Evolutionary conservation across 1,140 invertebrate species (phyloP).

Genomic region (Drosophila mojavensis): DNA sequence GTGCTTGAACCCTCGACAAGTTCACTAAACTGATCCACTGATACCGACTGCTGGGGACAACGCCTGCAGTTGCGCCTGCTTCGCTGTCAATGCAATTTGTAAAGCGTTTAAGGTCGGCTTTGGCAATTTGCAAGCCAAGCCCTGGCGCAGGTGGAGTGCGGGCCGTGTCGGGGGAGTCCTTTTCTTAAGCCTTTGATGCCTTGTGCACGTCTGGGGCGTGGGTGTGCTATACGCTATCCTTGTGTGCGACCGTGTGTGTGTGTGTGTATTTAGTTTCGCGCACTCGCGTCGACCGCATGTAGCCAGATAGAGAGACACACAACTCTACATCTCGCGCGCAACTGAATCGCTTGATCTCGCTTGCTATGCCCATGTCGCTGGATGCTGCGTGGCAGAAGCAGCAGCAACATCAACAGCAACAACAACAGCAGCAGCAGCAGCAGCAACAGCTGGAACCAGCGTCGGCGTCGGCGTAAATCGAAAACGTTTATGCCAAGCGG

Average conservation of each 20-base stretch:
- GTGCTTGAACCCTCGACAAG: constrained; percentile 43
- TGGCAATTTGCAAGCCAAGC: constrained; percentile 52
- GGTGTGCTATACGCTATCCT: constrained; percentile 20
- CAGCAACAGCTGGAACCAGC: neutral
- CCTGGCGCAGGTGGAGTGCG: constrained; percentile 22
- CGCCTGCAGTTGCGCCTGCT: constrained; percentile 32
- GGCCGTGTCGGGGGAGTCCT: constrained; percentile 36
- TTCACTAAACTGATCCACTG: constrained; percentile 65
- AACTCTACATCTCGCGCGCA: constrained; percentile 60
- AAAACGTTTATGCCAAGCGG: constrained; percentile 15
- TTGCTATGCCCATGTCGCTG: constrained; percentile 13
- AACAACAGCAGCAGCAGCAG: too few relatives aligned
- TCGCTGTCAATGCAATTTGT: constrained; percentile 54
- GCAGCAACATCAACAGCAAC: too few relatives aligned
- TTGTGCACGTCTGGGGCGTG: constrained; percentile 24
- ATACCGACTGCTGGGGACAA: constrained; percentile 17
- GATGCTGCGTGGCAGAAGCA: too few relatives aligned
- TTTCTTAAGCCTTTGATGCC: constrained; percentile 3
- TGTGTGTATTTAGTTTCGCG: constrained; percentile 50
- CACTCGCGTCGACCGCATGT: constrained; percentile 31
- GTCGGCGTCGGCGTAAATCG: constrained; percentile 1
- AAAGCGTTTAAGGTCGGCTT: constrained; percentile 51
- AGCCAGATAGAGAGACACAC: constrained; percentile 30
- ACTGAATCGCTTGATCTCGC: constrained; percentile 58
- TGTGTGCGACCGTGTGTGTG: constrained; percentile 18